Evolutionary conservation across 2,113 vertebrate genomes (phyloP), one percentile per base, ranked within the genome.

Genomic region (Pterocles orientalis): DNA sequence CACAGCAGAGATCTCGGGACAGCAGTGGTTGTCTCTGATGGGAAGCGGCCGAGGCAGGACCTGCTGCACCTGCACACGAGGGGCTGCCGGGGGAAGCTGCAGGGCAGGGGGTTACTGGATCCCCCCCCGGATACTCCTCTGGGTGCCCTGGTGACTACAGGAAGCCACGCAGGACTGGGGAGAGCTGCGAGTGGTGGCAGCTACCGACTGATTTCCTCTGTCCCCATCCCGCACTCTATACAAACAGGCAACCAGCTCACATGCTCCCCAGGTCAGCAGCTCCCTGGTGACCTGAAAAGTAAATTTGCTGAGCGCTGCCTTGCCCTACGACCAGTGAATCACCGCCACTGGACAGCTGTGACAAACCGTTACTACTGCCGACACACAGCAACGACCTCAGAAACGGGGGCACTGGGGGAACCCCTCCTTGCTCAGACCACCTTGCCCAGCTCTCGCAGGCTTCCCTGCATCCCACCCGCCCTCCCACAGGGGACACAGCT

Each of bases 311-410:
- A 65, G 70, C 39, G n/a, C 60, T 58, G 88, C 64, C 54, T 57
- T 5, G 0, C 65, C 47, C 76, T 20, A 9, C 0, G 1, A 41
- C 25, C 66, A 66, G 51, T 2, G 2, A 45, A 61, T 23, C 50
- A 19, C 36, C 0, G 0, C 26, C 1, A 0, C 14, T 31, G 8
- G 18, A 25, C 24, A 57, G 41, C 34, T 18, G 18, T 6, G 48
- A 56, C 3, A 7, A 56, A 25, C 43, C 1, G 0, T 4, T 4
- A 6, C 6, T 47, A 61, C 5, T 11, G 53, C 62, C 33, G 62
- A 62, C 76, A 50, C 29, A 7, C 48, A 16, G 58, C 64, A 26
- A 23, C 2, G 18, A 31, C 25, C 71, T 6, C 25, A 34, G 17
- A 10, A 10, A 45, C 18, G 6, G 50, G 11, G 57, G 58, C 57